Evolutionary conservation across 2,888 invertebrate species (phyloP), one percentile per base, ranked within the genome.

Genomic region (Cactoblastis cactorum): DNA sequence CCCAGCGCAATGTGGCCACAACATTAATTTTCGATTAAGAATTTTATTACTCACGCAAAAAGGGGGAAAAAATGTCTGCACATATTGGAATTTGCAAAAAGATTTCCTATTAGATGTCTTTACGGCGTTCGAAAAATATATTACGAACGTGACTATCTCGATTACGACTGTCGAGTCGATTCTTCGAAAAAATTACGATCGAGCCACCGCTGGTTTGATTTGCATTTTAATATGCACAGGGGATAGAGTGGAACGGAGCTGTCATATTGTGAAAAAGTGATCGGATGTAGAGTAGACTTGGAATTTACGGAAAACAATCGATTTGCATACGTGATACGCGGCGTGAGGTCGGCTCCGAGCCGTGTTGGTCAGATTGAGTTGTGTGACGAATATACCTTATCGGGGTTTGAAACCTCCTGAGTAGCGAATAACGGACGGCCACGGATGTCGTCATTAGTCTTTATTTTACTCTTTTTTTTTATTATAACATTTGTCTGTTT

Each of bases 191-290:
- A 68, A 65, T 62, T 57, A 62, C 67, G 61, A 53, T 59, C 61
- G 64, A 56, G 62, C 62, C 56, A 69, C 58, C 63, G 68, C 59
- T 62, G 69, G 66, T 74, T 77, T 71, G 72, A 87, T 88, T 88
- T 87, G 84, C 86, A 88, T 88, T 85, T 89, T 87, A 88, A 89
- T 86, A 85, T 81, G 80, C 80, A 74, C 79, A 68, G 80, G 80
- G 81, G 71, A 74, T 73, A 70, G 66, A 63, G 58, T 61, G 64
- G 67, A 73, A 72, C 67, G 75, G 69, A 69, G 63, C 77, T 81
- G 83, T 83, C 84, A 83, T 80, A 77, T 76, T 79, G 77, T 78
- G 66, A 59, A 62, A 52, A 55, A 57, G 64, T 60, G 64, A 66
- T 67, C 62, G 52, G 49, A 59, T 53, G 54, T 53, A 52, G 50